Conservation (phyloP, 2,113 vertebrate species). For the Lycocorax pyrrhopterus region DNA sequence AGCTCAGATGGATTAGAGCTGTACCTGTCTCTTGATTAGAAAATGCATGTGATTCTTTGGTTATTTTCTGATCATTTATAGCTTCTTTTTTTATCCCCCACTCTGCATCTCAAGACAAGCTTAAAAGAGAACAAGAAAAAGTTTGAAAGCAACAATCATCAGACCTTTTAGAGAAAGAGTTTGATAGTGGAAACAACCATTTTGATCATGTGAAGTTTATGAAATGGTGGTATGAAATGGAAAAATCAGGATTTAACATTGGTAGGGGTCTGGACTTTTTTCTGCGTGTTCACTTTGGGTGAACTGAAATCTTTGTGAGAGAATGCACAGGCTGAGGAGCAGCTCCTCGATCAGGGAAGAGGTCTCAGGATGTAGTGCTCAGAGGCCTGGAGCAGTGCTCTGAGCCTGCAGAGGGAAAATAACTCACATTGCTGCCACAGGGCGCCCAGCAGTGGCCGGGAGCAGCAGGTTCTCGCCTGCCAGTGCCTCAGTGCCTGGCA, state of each 20-base stretch:
- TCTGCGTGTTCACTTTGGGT: neutral
- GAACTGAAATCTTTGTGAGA: neutral
- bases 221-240: neutral
- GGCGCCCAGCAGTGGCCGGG: fast-evolving
- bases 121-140: neutral
- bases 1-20: neutral
- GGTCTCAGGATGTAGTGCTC: neutral
- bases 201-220: neutral
- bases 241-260: neutral
- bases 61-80: neutral
- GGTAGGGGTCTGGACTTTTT: neutral
- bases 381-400: neutral
- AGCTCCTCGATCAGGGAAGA: neutral
- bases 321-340: neutral
- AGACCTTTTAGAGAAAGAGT: neutral
- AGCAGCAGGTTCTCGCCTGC: neutral
- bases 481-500: neutral
- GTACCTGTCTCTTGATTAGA: neutral
- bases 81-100: neutral
- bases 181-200: neutral
- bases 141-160: neutral
- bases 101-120: neutral
- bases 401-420: neutral
- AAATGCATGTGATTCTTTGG: neutral
- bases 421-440: neutral